Evolutionary conservation across 1,140 invertebrate genomes (phyloP).

Genomic region (Paraescarpia echinospica): DNA sequence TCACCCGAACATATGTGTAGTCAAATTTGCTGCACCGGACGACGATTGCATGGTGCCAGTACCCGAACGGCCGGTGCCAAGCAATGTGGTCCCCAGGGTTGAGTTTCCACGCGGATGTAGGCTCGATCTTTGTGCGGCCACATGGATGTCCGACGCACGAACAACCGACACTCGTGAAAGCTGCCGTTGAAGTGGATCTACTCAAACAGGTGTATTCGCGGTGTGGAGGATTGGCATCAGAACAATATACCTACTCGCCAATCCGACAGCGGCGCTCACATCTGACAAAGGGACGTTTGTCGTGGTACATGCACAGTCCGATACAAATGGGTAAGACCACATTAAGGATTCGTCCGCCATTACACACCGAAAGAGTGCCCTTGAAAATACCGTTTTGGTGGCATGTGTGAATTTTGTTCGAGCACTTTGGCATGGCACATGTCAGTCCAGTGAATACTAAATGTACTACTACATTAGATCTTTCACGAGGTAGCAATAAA

Average conservation of each 20-base stretch:
- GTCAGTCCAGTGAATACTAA: too few species aligned
- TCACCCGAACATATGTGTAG: neutral
- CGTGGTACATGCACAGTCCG: conserved; percentile 20
- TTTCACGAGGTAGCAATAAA: too few species aligned
- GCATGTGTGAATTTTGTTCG: too few species aligned
- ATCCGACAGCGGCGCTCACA: conserved; percentile 15
- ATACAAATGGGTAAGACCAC: too few species aligned
- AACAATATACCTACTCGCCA: conserved; percentile 3
- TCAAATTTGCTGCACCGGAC: neutral
- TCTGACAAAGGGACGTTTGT: conserved; percentile 9
- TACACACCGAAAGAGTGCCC: too few species aligned
- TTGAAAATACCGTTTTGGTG: too few species aligned
- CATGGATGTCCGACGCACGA: neutral
- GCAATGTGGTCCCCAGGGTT: conserved; percentile 19
- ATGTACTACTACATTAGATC: too few species aligned
- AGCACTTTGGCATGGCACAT: too few species aligned
- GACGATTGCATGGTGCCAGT: conserved; percentile 24
- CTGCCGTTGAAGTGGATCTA: neutral
- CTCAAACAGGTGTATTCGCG: neutral
- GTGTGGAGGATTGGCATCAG: neutral
- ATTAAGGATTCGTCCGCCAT: too few species aligned
- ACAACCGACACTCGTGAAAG: neutral
- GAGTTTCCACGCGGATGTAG: neutral
- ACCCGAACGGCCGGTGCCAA: neutral
- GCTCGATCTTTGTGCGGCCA: neutral